Percentiles rank a stretch among this genome's conserved stretches.
Conservation (phyloP, 1,140 invertebrate species). For the Alviniconcha marisindica region DNA sequence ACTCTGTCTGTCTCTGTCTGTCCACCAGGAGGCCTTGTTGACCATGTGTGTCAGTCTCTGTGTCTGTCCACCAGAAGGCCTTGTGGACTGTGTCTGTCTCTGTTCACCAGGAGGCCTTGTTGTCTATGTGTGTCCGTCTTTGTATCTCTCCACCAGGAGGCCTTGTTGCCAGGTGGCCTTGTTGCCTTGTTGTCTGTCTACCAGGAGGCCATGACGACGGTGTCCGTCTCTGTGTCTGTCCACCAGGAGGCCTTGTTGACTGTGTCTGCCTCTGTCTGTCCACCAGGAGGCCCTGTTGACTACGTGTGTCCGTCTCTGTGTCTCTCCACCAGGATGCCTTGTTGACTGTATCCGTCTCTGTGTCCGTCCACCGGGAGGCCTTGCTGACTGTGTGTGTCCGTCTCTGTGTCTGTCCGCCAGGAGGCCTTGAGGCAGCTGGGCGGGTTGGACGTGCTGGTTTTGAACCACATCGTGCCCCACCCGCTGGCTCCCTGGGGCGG, state of each 20-base stretch:
- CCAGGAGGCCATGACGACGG: slow-evolving; percentile 56
- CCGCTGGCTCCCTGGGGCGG: slow-evolving; percentile 64
- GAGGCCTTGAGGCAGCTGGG: slow-evolving; percentile 58
- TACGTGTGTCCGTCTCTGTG: neutral
- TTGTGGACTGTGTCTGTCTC: neutral
- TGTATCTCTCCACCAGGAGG: too few relatives aligned
- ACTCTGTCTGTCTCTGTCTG: neutral
- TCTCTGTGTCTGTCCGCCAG: slow-evolving; percentile 42
- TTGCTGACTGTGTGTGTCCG: too few relatives aligned
- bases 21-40: neutral
- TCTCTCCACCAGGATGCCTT: too few relatives aligned
- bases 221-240: slow-evolving; percentile 36
- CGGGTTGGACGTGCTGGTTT: slow-evolving; percentile 68
- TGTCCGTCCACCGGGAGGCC: neutral
- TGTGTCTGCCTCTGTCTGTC: neutral
- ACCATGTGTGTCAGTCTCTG: neutral
- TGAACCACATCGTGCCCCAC: slow-evolving; percentile 69
- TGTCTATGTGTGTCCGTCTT: neutral
- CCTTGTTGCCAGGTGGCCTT: neutral
- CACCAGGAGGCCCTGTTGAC: neutral
- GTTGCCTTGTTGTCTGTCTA: neutral
- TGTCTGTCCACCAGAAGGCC: neutral
- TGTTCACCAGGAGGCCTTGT: too few relatives aligned
- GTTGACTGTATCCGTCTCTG: neutral
- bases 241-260: neutral